Conservation (phyloP, 2,113 vertebrate genomes). For the Corydoras sp. region DNA sequence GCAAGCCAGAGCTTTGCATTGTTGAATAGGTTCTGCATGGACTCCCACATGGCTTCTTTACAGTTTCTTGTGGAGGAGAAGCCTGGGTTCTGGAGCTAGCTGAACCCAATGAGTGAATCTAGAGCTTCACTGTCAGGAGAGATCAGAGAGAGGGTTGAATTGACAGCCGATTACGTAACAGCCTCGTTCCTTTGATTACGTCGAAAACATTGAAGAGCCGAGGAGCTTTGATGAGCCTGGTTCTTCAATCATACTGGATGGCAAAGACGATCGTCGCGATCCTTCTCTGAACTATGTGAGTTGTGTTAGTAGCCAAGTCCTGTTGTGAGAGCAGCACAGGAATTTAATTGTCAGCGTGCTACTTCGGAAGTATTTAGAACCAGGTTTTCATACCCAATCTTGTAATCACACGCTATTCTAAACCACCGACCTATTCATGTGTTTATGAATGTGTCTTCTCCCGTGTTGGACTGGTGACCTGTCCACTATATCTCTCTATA, state of each 20-base stretch:
- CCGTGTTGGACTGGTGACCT: too few relatives aligned
- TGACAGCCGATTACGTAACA: neutral
- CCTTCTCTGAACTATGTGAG: slow-evolving; percentile 15
- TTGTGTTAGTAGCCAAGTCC: slow-evolving; percentile 33
- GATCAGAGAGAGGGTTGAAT: neutral
- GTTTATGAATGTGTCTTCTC: too few relatives aligned
- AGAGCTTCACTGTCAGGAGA: neutral
- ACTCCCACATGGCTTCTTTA: too few relatives aligned
- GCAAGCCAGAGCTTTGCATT: too few relatives aligned
- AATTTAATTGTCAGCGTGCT: slow-evolving; percentile 47
- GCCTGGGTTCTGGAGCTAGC: too few relatives aligned
- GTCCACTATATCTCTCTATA: too few relatives aligned
- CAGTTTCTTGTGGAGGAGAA: too few relatives aligned
- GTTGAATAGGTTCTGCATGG: too few relatives aligned
- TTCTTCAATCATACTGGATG: neutral
- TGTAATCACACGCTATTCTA: too few relatives aligned
- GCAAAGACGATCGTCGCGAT: neutral
- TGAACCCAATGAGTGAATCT: too few relatives aligned
- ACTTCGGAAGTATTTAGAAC: slow-evolving; percentile 47
- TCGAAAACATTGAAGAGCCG: neutral
- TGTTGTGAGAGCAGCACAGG: slow-evolving; percentile 47
- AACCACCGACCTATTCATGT: too few relatives aligned
- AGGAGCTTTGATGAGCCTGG: neutral
- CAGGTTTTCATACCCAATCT: too few relatives aligned
- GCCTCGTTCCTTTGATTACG: neutral